Percentiles rank a stretch among this genome's conserved stretches.
phyloP scores from a whole-genome alignment of 2,888 invertebrate genomes.

The Ennomos erosarius region DNA sequence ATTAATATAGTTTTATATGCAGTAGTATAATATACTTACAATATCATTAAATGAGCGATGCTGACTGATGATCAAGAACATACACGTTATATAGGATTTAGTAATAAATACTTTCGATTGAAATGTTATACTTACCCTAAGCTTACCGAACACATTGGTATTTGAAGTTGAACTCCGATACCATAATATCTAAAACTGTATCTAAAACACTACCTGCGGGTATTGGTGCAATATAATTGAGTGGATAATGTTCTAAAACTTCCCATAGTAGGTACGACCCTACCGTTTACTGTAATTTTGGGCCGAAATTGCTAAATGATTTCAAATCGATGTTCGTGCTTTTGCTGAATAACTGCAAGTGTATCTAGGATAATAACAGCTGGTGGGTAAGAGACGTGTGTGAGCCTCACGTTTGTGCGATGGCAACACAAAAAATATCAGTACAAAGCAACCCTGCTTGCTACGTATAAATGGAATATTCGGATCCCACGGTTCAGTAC shows the following conservation, averaged over 20 bases:
- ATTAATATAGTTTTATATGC: too few species aligned
- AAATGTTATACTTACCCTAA: slow-evolving; percentile 22
- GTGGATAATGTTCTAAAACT: slow-evolving; percentile 56
- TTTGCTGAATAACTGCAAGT: slow-evolving; percentile 54
- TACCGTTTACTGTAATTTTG: slow-evolving; percentile 69
- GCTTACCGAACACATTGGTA: too few species aligned
- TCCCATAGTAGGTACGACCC: slow-evolving; percentile 39
- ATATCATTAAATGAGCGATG: too few species aligned
- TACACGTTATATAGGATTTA: too few species aligned
- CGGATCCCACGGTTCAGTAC: slow-evolving; percentile 72
- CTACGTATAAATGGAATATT: slow-evolving; percentile 79
- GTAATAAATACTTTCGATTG: slow-evolving; percentile 15
- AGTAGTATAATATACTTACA: too few species aligned
- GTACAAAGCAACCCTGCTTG: slow-evolving; percentile 69
- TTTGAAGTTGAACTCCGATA: slow-evolving; percentile 20
- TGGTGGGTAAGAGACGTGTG: slow-evolving; percentile 66
- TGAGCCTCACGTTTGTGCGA: slow-evolving; percentile 72
- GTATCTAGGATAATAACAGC: slow-evolving; percentile 63
- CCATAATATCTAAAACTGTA: slow-evolving; percentile 21
- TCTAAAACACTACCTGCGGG: slow-evolving; percentile 50
- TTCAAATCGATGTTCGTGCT: slow-evolving; percentile 61
- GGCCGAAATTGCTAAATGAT: slow-evolving; percentile 66
- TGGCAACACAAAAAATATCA: slow-evolving; percentile 77
- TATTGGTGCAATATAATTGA: slow-evolving; percentile 64
- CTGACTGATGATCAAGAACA: too few species aligned